Evolutionary conservation across 1,140 invertebrate species (phyloP), one percentile per base, ranked within the genome.

Genomic region (Spodoptera frugiperda): DNA sequence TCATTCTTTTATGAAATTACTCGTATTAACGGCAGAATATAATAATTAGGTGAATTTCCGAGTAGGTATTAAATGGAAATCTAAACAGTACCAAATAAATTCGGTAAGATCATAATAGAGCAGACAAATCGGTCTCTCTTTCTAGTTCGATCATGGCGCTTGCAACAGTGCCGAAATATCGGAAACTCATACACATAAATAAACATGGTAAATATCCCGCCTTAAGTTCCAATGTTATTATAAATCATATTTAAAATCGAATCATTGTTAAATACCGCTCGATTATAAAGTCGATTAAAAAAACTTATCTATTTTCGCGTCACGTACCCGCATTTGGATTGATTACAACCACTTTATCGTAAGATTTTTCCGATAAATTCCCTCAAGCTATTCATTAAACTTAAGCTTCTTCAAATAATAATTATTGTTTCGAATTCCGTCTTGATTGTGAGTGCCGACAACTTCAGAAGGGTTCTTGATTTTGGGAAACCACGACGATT

Each of bases 371-470:
- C 59, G 33, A 61, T 44, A 44, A 63, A 61, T 61, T 39, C 57
- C n/a, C n/a, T 2, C 3, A 39, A 61, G 30, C 33, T 63, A 44
- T 63, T 61, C 30, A 39, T 61, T 39, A 39, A 39, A 39, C 8
- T 63, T n/a, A 15, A 63, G 59, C 19, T 61, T 17, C 33, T 61
- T 33, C 59, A 63, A 63, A 44, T 10, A 63, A 44, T 10, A 63
- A 39, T 63, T 17, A 63, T 46, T 63, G 44, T 44, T 15, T 63
- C 33, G 33, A 44, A 63, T 63, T 19, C 15, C 17, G 44, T 63
- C 44, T 44, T n/a, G 44, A 48, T 67, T 48, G 11, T 12, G 44
- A 10, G 5, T 17, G 49, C 14, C 6, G 9, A 19, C 19, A 17
- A 49, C 12, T 11, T 2, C 39, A 15, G 12, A 17, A 12, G 3